phyloP scores from a whole-genome alignment of 2,888 invertebrate species.

The Coecobrya sp. region DNA sequence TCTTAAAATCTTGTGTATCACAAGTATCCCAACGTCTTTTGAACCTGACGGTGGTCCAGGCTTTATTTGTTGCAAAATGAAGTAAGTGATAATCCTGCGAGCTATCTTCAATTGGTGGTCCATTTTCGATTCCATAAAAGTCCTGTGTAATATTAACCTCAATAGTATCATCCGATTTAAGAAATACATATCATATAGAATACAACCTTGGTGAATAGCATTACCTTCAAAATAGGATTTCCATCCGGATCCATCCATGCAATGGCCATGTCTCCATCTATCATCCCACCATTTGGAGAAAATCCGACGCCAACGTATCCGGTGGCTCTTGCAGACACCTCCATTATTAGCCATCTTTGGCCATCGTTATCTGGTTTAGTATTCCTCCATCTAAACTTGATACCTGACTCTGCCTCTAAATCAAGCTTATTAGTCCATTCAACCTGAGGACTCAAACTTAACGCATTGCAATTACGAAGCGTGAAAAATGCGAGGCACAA shows the following conservation, averaged over 20 bases:
- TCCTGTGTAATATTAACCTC: constrained; percentile 86
- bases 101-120: constrained; percentile 86
- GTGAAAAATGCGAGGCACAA: background rate
- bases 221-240: constrained; percentile 54
- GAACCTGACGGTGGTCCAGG: constrained; percentile 87
- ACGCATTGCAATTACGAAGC: background rate
- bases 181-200: no score
- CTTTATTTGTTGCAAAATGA: constrained; percentile 86
- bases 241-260: constrained; percentile 92
- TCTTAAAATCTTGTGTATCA: constrained; percentile 85
- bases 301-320: constrained; percentile 96
- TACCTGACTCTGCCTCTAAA: constrained; percentile 59
- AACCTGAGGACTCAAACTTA: background rate
- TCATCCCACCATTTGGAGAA: constrained; percentile 93
- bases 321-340: constrained; percentile 90
- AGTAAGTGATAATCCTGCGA: constrained; percentile 87
- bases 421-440: constrained; percentile 65
- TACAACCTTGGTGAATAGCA: no score
- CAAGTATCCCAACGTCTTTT: constrained; percentile 87
- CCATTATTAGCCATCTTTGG: constrained; percentile 61
- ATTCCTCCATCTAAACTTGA: constrained; percentile 74
- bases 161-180: no score
- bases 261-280: constrained; percentile 95
- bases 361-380: constrained; percentile 46
- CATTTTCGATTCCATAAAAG: constrained; percentile 86